Evolutionary conservation across 2,113 vertebrate species (phyloP).

Genomic region (Macheiramphus alcinus): DNA sequence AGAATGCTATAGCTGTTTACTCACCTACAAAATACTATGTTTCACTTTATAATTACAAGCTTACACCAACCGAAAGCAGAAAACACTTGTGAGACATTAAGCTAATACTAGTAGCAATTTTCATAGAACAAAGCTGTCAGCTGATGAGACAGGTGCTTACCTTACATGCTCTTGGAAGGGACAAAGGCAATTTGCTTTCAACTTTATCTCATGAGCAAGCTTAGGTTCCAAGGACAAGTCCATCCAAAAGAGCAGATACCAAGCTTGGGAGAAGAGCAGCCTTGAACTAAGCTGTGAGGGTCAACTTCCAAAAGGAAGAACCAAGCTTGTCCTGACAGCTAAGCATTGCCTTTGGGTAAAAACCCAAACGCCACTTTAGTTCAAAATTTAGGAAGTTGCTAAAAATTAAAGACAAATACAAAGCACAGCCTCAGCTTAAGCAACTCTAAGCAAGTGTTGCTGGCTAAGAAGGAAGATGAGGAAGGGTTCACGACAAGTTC

Average conservation of each 20-base stretch:
- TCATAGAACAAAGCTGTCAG: background rate
- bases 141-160: background rate
- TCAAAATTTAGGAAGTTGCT: background rate
- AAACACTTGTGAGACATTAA: background rate
- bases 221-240: background rate
- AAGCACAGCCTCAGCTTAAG: background rate
- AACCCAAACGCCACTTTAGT: background rate
- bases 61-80: background rate
- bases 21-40: background rate
- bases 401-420: background rate
- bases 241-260: background rate
- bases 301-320: background rate
- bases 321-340: background rate
- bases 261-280: background rate
- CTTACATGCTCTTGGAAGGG: background rate
- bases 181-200: background rate
- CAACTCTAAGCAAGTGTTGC: background rate
- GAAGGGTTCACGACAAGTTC: background rate
- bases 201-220: background rate
- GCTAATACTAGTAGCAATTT: background rate
- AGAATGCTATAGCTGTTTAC: background rate
- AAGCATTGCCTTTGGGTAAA: background rate
- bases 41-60: background rate
- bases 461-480: background rate
- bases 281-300: background rate